Evolutionary conservation across 2,113 vertebrate species (phyloP).

Genomic region (Tamias sibiricus): DNA sequence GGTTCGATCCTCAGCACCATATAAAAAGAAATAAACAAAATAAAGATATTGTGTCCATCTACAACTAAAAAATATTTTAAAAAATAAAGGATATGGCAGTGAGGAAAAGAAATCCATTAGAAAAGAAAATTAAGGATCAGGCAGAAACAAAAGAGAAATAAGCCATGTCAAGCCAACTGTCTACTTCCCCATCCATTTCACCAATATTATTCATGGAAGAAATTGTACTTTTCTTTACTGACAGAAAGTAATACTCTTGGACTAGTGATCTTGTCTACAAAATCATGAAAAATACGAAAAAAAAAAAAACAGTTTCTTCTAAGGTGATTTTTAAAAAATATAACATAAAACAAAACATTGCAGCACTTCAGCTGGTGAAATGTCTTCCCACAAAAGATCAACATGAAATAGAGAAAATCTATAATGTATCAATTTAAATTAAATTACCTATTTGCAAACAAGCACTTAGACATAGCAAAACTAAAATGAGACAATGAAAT

Average conservation of each 20-base stretch:
- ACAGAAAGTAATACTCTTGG: not conserved
- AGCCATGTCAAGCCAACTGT: not conserved
- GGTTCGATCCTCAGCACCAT: too few relatives aligned
- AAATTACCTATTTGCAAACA: constrained; percentile 13
- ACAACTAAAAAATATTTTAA: too few relatives aligned
- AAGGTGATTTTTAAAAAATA: not conserved
- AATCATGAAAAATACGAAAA: not conserved
- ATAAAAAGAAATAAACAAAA: too few relatives aligned
- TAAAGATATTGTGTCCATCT: too few relatives aligned
- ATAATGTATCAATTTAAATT: not conserved
- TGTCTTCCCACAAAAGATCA: not conserved
- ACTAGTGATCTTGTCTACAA: not conserved
- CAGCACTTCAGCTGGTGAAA: not conserved
- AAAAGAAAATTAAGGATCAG: not conserved
- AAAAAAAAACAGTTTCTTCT: not conserved
- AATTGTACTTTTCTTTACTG: not conserved
- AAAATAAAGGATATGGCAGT: too few relatives aligned
- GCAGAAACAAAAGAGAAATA: not conserved
- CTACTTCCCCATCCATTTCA: not conserved
- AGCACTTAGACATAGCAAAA: not conserved
- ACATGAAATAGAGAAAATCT: not conserved
- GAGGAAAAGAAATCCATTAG: not conserved
- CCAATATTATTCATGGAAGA: not conserved
- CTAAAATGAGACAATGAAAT: not conserved
- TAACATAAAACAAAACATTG: not conserved